Base-by-base conservation (phyloP, 1,140 invertebrate species). In the Metopolophium dirhodum region DNA sequence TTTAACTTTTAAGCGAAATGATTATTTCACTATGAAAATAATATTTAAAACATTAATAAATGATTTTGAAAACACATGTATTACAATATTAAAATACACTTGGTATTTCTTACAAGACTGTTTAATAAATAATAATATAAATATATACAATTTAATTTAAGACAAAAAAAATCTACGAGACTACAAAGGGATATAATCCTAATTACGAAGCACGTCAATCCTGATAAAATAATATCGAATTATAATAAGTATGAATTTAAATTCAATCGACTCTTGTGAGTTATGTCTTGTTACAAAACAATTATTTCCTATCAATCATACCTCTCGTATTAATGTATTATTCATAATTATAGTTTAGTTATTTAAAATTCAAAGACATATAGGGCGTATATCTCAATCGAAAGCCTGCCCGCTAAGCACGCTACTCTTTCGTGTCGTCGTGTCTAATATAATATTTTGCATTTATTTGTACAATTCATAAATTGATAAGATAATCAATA, bases 11-110 rank as follows among this genome's bases (percentile, higher is more conserved):
- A 68, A 68, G 30, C 11, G 9, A 35, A 77, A 77, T 77, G 30
- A n/a, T 77, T 2, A 77, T 77, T 77, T 77, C 30, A 77, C 61
- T 77, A 77, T 35, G 22, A 20, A 20, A 77, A 35, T 30, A 77
- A n/a, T n/a, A n/a, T 77, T 77, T n/a, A n/a, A 77, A 18, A n/a
- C 61, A 77, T 77, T 77, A 77, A 77, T 77, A 77, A 77, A n/a
- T 77, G 20, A 77, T n/a, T n/a, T 77, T n/a, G 1, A 77, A 77
- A 20, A 77, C 14, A 14, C 30, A 18, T n/a, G 14, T n/a, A 68
- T 77, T n/a, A 30, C n/a, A n/a, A 77, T 77, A 77, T n/a, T n/a
- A 77, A n/a, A 35, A n/a, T 77, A 77, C n/a, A 18, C 11, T n/a
- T 77, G 18, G n/a, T 77, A 77, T n/a, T 77, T 77, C n/a, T n/a